Conservation (phyloP, 1,140 invertebrate genomes). For the Drosophila nasuta region DNA sequence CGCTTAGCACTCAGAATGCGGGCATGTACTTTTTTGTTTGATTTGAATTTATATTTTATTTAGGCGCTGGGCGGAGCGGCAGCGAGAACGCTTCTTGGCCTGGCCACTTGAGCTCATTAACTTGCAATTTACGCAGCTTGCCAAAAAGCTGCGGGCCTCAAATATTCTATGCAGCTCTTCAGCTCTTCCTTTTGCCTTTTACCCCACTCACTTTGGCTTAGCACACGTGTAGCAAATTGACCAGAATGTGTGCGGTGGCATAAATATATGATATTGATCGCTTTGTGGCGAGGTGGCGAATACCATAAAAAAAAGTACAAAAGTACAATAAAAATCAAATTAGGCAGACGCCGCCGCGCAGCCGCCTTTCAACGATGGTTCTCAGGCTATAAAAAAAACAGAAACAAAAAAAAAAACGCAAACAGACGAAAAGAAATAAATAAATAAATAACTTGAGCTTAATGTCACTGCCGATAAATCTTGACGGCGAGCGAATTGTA, state of each 20-base stretch:
- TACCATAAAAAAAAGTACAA: neutral
- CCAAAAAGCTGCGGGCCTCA: slow-evolving; percentile 54
- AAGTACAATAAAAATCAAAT: slow-evolving; percentile 30
- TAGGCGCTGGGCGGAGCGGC: slow-evolving; percentile 14
- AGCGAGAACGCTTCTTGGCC: slow-evolving; percentile 10
- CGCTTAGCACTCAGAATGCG: slow-evolving; percentile 12
- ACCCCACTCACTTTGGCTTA: neutral
- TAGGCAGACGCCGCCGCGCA: slow-evolving; percentile 6
- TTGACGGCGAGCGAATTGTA: slow-evolving; percentile 39
- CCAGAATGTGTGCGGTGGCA: neutral
- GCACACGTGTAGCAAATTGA: neutral
- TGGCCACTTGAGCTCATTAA: slow-evolving; percentile 72
- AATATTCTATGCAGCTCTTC: neutral
- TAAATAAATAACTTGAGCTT: slow-evolving; percentile 38
- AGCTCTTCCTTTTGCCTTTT: neutral
- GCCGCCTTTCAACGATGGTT: slow-evolving; percentile 12
- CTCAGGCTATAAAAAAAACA: slow-evolving; percentile 32
- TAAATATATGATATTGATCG: neutral
- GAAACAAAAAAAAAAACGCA: no score
- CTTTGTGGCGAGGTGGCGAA: neutral
- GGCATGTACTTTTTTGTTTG: slow-evolving; percentile 39
- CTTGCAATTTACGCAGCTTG: slow-evolving; percentile 57
- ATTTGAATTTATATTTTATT: slow-evolving; percentile 48
- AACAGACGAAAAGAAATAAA: slow-evolving; percentile 6
- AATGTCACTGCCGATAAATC: slow-evolving; percentile 45